Evolutionary conservation across 2,888 invertebrate species (phyloP).

Genomic region (Dexiosoma caninum): DNA sequence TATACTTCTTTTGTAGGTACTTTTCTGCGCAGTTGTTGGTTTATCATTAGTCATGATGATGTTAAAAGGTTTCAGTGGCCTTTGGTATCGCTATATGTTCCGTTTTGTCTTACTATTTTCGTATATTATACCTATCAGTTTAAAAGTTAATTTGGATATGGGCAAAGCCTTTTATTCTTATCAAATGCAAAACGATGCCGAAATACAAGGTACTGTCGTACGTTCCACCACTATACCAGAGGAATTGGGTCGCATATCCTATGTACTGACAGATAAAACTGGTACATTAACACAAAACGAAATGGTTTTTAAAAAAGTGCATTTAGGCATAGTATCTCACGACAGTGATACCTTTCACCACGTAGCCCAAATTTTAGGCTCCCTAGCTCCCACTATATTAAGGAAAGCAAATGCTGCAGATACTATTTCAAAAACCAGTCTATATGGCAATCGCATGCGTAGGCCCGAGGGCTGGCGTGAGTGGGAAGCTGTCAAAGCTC

Average conservation of each 20-base stretch:
- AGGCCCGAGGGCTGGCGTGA: conserved; percentile 86
- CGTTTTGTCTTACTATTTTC: conserved; percentile 98
- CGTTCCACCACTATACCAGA: conserved; percentile 99
- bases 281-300: conserved; percentile 99
- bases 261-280: conserved; percentile 98
- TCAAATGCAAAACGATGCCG: conserved; percentile 95
- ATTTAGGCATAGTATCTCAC: conserved; percentile 95
- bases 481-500: conserved; percentile 93
- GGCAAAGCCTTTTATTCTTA: conserved; percentile 98
- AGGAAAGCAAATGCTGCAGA: conserved; percentile 65
- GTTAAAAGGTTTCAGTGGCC: conserved; percentile 96
- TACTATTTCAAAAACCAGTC: conserved; percentile 50
- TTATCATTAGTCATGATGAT: conserved; percentile 96
- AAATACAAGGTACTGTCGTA: conserved; percentile 96
- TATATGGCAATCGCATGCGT: conserved; percentile 79
- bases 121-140: conserved; percentile 98
- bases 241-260: conserved; percentile 96
- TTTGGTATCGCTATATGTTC: conserved; percentile 98
- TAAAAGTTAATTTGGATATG: conserved; percentile 98
- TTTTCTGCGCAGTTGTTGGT: conserved; percentile 93
- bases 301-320: conserved; percentile 98
- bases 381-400: conserved; percentile 71
- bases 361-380: conserved; percentile 75
- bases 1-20: conserved; percentile 79
- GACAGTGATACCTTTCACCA: conserved; percentile 82